Base-by-base conservation (phyloP, 2,113 vertebrate genomes). In the Psilopsiagon aurifrons region DNA sequence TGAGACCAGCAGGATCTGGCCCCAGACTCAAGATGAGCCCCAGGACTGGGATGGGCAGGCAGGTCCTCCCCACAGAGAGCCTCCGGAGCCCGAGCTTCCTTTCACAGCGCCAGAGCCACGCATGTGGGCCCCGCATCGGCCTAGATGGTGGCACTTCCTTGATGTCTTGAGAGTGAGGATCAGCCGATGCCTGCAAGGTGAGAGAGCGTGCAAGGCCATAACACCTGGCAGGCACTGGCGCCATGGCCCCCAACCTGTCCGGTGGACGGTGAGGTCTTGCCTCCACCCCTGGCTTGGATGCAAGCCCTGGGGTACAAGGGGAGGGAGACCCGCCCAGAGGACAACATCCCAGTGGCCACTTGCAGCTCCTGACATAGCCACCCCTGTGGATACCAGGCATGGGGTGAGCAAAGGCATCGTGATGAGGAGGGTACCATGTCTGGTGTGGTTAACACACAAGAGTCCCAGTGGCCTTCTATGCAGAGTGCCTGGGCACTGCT, bases 141-240 rank as follows among this genome's bases (percentile, higher is more conserved):
- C 4, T 7, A 64, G 83, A 37, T 2, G 11, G 9, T 8, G 1
- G 70, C 84, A 54, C 49, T 49, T 92, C 73, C 77, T 60, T 49
- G 70, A 59, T 77, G 78, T 83, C 92, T 63, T 96, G 93, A 95
- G 78, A 91, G 90, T 20, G 33, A 96, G 74, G 86, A 76, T 67
- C 46, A 2, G 51, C 92, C 9, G 0, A 94, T 94, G 86, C 96
- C 97, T 97, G 90, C 5, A 12, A 75, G 67, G 47, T 1, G 4
- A 94, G 74, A 93, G 46, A 73, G 28, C 0, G 0, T 6, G 6
- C 4, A 0, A 94, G 60, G 75, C 74, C 46, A 2, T 71, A 84
- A 78, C 13, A 6, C 19, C 49, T 13, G 7, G 22, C 33, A 1
- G 4, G 23, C 4, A 3, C 63, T 39, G 44, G 59, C 2, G 20